These are phyloP conservation scores for Vannuccia rotundouncinata DNA, from an alignment of 2,888 invertebrate species.

Conservation along the genomic window DNA sequence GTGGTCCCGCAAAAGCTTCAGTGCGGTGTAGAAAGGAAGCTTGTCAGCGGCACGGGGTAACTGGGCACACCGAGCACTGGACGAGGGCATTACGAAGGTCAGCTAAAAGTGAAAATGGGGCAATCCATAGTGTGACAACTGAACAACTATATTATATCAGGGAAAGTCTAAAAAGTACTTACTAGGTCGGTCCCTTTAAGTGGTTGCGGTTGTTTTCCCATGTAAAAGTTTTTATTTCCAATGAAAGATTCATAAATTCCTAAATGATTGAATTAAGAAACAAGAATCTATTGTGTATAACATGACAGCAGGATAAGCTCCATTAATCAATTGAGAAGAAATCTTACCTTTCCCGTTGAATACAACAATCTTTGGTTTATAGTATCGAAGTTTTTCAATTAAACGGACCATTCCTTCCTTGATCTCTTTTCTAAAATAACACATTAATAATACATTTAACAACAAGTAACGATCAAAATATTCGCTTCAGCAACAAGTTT, in stretches of 20 bases:
- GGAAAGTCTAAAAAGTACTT: neutral
- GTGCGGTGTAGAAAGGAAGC: conserved; percentile 89
- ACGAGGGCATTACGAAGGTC: conserved; percentile 81
- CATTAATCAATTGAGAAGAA: neutral
- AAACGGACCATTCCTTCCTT: conserved; percentile 37
- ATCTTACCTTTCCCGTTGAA: conserved; percentile 44
- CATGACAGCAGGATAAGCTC: neutral
- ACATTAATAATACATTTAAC: neutral
- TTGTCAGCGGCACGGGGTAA: conserved; percentile 94
- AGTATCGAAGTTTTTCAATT: conserved; percentile 32
- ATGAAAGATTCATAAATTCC: conserved; percentile 89
- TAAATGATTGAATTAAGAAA: neutral
- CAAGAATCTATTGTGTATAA: neutral
- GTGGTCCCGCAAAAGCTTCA: conserved; percentile 89
- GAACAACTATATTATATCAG: neutral
- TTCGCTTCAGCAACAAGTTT: neutral
- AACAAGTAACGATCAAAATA: neutral
- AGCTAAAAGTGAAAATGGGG: conserved; percentile 58
- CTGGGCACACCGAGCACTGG: conserved; percentile 91
- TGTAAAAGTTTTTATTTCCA: conserved; percentile 90
- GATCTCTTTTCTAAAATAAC: conserved; percentile 36
- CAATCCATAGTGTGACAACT: neutral
- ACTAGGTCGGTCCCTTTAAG: conserved; percentile 89
- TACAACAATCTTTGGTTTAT: conserved; percentile 36
- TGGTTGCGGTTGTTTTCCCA: conserved; percentile 86